A percentile compares a stretch with the other conserved stretches of the same genome.
phyloP scores from a whole-genome alignment of 2,797 vertebrate genomes.

The Pelodytes ibericus region DNA sequence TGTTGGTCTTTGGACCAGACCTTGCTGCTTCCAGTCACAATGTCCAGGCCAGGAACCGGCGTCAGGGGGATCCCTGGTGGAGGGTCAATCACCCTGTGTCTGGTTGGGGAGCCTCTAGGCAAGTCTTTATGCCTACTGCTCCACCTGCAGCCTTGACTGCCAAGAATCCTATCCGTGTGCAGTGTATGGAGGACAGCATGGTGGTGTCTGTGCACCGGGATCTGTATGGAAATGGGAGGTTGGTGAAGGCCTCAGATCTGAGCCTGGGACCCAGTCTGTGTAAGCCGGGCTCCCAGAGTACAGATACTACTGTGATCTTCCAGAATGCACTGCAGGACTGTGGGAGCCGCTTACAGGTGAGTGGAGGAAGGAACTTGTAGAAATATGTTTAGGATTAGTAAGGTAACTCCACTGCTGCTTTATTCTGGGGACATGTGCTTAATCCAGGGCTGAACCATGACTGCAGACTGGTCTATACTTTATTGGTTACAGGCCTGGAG shows the following conservation, averaged over 20 bases:
- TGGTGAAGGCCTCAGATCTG: conserved; percentile 34
- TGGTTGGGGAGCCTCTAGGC: not conserved
- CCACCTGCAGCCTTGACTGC: not conserved
- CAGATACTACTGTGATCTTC: not conserved
- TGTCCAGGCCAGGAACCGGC: not conserved
- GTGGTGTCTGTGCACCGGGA: conserved; percentile 18
- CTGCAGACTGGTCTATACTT: not conserved
- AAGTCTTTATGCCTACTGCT: not conserved
- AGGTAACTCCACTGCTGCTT: not conserved
- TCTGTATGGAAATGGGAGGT: conserved; percentile 24
- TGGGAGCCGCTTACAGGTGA: conserved; percentile 27
- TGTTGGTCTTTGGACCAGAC: not conserved
- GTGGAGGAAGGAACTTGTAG: too few relatives aligned
- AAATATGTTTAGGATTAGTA: not conserved
- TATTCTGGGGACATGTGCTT: not conserved
- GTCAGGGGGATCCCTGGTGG: conserved; percentile 4
- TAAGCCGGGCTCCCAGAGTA: not conserved
- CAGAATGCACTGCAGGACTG: conserved; percentile 27
- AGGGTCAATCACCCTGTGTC: not conserved
- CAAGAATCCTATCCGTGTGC: conserved; percentile 12
- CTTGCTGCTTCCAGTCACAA: not conserved
- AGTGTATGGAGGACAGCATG: conserved; percentile 26
- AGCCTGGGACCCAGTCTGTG: conserved; percentile 25
- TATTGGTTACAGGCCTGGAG: too few relatives aligned
- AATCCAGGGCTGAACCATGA: not conserved